Evolutionary conservation across 2,113 vertebrate genomes (phyloP).

Genomic region (Motacilla tschutschensis): DNA sequence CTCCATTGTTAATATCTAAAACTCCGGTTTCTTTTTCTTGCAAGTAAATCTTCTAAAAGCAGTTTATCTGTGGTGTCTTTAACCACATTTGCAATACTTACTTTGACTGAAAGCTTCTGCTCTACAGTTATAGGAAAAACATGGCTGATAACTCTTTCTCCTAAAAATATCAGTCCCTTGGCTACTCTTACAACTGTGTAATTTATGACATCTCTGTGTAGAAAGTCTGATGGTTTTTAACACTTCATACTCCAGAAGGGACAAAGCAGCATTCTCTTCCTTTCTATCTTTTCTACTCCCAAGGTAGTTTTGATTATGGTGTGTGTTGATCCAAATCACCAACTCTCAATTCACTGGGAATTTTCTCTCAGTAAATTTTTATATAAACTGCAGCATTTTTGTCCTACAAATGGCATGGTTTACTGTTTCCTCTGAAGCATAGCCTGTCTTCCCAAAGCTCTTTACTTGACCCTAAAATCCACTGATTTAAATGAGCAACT

Average conservation of each 20-base stretch:
- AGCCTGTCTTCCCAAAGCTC: neutral
- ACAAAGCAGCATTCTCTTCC: neutral
- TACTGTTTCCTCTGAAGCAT: neutral
- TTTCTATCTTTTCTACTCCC: neutral
- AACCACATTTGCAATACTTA: neutral
- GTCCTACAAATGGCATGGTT: neutral
- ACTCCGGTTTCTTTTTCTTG: neutral
- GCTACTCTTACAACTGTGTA: neutral
- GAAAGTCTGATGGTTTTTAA: neutral
- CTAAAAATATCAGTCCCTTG: neutral
- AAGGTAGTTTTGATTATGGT: neutral
- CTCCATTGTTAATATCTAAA: neutral
- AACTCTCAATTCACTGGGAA: neutral
- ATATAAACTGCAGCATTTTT: neutral
- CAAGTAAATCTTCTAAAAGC: neutral
- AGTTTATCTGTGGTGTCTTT: neutral
- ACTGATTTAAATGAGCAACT: neutral
- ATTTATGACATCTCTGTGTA: neutral
- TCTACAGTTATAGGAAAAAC: neutral
- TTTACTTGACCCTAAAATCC: neutral
- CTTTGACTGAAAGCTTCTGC: neutral
- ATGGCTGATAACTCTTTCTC: neutral
- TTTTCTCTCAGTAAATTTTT: neutral
- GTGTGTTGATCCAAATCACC: neutral
- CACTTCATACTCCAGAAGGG: neutral